These are phyloP conservation scores for Caenorhabditis brenneri DNA, from an alignment of 1,140 invertebrate genomes.

Conservation along the genomic window DNA sequence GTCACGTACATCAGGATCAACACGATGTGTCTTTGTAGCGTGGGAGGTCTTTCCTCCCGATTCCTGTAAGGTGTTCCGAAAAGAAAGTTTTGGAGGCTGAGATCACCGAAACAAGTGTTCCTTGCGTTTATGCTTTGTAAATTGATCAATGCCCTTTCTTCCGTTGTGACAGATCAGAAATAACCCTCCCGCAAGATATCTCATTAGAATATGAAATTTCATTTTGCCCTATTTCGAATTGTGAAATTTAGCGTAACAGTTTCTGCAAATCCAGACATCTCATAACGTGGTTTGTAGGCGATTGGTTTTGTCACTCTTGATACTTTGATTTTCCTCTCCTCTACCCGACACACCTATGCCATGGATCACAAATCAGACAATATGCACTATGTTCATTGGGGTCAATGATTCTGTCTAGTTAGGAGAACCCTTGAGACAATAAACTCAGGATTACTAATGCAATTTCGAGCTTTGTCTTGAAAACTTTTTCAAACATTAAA, in stretches of 20 bases:
- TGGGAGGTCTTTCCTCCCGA: neutral
- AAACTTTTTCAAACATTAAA: slow-evolving; percentile 15
- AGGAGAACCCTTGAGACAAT: neutral
- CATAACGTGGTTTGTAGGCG: neutral
- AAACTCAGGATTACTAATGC: neutral
- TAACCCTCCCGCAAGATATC: neutral
- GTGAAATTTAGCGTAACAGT: neutral
- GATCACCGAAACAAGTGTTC: slow-evolving; percentile 10
- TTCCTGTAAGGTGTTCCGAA: neutral
- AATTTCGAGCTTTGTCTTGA: neutral
- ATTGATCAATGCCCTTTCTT: neutral
- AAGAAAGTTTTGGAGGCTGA: neutral
- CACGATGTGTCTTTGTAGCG: neutral
- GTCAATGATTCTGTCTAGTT: neutral
- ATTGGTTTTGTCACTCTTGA: neutral
- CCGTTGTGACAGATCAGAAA: neutral
- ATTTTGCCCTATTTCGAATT: too few species aligned
- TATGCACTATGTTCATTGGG: neutral
- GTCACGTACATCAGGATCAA: neutral
- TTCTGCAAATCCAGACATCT: neutral
- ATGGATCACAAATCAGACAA: slow-evolving; percentile 9
- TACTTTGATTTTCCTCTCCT: slow-evolving; percentile 13
- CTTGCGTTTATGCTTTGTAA: neutral
- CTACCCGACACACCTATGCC: neutral
- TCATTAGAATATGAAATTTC: too few species aligned